These are phyloP conservation scores for Crypturellus undulatus DNA, from an alignment of 2,113 vertebrate species.

Conservation along the genomic window DNA sequence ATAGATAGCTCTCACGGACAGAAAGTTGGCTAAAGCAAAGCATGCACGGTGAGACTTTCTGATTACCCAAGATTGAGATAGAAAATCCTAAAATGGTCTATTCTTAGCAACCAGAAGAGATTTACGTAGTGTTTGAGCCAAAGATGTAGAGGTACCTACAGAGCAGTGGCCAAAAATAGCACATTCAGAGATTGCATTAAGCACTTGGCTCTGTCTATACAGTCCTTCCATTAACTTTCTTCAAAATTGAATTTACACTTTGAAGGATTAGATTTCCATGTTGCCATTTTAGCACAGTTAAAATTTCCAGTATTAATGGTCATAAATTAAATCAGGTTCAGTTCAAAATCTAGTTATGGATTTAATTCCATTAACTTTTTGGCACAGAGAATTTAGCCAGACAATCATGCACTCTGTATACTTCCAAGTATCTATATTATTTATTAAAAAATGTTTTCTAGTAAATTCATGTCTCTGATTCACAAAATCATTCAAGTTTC, in stretches of 20 bases:
- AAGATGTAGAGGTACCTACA: background rate
- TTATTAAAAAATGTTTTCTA: background rate
- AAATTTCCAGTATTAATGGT: slow-evolving; percentile 44
- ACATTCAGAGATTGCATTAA: background rate
- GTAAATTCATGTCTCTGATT: background rate
- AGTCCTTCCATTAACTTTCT: slow-evolving; percentile 22
- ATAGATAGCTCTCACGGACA: background rate
- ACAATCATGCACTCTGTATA: background rate
- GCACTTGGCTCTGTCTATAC: background rate
- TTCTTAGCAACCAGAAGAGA: background rate
- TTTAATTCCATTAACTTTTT: slow-evolving; percentile 54
- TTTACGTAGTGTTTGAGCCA: background rate
- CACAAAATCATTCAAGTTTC: background rate
- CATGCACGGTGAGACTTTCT: background rate
- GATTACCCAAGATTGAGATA: background rate
- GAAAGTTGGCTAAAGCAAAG: background rate
- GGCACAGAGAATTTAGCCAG: background rate
- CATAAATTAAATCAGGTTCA: slow-evolving; percentile 50
- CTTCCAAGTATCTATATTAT: background rate
- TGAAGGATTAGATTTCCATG: slow-evolving; percentile 37
- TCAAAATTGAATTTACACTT: slow-evolving; percentile 33
- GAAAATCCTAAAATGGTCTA: background rate
- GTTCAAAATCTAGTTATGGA: slow-evolving; percentile 16
- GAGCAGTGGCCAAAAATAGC: background rate
- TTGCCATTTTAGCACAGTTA: slow-evolving; percentile 40